Percentiles rank a stretch among this genome's conserved stretches.
Conservation (phyloP, 2,113 vertebrate genomes). For the Cavia porcellus region DNA sequence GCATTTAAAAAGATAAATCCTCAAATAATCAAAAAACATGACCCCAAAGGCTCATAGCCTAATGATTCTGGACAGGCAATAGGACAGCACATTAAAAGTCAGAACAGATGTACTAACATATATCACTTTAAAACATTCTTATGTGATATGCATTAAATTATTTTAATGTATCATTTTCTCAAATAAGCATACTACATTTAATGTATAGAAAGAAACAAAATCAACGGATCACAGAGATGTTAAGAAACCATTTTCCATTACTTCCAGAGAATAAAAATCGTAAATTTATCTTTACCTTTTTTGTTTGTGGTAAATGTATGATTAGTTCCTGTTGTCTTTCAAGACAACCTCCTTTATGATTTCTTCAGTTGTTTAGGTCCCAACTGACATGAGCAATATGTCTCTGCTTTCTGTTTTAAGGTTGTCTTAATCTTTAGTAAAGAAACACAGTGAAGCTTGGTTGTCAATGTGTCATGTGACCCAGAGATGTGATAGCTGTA, state of each 20-base stretch:
- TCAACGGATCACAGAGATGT: not conserved
- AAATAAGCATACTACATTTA: not conserved
- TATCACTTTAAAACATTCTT: not conserved
- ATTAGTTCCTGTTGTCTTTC: not conserved
- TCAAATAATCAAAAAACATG: conserved; percentile 39
- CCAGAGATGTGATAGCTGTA: conserved; percentile 7
- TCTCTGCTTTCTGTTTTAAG: conserved; percentile 8
- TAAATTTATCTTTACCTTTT: conserved; percentile 69
- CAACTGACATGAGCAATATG: not conserved
- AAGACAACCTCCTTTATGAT: not conserved
- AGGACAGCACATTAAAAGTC: not conserved
- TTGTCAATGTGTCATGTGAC: not conserved
- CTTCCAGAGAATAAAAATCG: not conserved
- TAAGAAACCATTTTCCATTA: conserved; percentile 5
- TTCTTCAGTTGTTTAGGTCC: not conserved
- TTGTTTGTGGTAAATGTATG: not conserved
- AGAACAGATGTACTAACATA: not conserved
- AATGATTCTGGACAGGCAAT: not conserved
- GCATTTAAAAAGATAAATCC: not conserved
- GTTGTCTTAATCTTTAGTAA: not conserved
- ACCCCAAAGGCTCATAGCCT: not conserved
- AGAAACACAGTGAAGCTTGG: not conserved
- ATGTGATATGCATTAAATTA: not conserved
- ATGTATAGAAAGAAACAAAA: conserved; percentile 12
- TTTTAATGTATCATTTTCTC: not conserved